Evolutionary conservation across 2,888 invertebrate species (phyloP).

Genomic region (Mystacides longicornis): DNA sequence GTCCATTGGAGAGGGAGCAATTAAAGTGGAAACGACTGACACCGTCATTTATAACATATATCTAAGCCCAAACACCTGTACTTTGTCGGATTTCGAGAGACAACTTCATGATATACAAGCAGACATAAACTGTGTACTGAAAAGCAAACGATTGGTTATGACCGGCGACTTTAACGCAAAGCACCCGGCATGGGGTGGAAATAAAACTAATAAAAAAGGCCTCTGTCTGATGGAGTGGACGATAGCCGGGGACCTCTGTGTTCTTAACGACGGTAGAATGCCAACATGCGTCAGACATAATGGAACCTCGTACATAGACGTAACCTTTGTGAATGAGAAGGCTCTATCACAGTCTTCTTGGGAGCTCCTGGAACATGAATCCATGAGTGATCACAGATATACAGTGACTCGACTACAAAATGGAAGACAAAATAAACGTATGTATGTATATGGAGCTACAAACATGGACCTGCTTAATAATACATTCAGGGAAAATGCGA

Average conservation of each 20-base stretch:
- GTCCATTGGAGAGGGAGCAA: background rate
- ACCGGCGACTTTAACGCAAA: background rate
- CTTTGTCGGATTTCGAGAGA: too few species aligned
- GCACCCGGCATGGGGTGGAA: background rate
- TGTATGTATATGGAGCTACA: background rate
- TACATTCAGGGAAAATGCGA: background rate
- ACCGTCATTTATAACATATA: background rate
- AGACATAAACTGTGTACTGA: background rate
- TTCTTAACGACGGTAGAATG: background rate
- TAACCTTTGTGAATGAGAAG: background rate
- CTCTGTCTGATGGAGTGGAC: background rate
- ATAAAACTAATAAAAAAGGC: background rate
- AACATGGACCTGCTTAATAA: background rate
- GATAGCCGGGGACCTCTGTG: background rate
- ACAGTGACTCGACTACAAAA: background rate
- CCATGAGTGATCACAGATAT: background rate
- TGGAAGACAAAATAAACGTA: too few species aligned
- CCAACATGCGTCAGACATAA: background rate
- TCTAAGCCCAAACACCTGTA: too few species aligned
- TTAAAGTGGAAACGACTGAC: background rate
- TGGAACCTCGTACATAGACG: background rate
- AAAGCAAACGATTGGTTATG: background rate
- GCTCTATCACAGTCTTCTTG: background rate
- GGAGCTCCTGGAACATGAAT: background rate
- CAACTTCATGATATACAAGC: background rate